These are phyloP conservation scores for Teleiodes luculella DNA, from an alignment of 2,888 invertebrate genomes.

Conservation along the genomic window DNA sequence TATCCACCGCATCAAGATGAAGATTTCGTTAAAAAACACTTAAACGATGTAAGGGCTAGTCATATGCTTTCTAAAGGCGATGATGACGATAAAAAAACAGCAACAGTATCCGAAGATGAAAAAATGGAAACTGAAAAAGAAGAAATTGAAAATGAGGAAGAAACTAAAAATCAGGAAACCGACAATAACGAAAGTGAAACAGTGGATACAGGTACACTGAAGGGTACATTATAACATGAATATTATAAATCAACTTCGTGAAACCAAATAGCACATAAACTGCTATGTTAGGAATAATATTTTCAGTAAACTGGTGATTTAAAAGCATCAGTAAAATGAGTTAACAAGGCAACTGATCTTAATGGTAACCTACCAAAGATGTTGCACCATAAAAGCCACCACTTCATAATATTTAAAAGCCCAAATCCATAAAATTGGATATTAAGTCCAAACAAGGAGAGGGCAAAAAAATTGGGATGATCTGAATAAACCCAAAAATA, in stretches of 20 bases:
- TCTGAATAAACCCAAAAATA: background rate
- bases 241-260: background rate
- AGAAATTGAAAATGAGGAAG: conserved; percentile 1
- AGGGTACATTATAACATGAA: background rate
- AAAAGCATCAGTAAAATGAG: background rate
- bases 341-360: too few relatives aligned
- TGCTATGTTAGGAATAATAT: background rate
- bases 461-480: background rate
- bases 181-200: too few relatives aligned
- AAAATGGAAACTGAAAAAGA: background rate
- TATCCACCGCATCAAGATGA: conserved; percentile 28
- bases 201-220: conserved; percentile 7
- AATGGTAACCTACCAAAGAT: background rate
- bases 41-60: conserved; percentile 24
- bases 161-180: background rate
- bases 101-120: conserved; percentile 4
- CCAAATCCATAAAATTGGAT: conserved; percentile 2
- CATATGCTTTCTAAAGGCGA: conserved; percentile 14
- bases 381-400: background rate
- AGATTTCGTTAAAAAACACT: conserved; percentile 24
- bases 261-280: background rate
- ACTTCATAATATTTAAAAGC: background rate
- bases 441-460: background rate
- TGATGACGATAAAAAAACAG: conserved; percentile 8
- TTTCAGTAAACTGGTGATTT: background rate